phyloP scores from a whole-genome alignment of 2,113 vertebrate genomes.

The Tursiops truncatus region DNA sequence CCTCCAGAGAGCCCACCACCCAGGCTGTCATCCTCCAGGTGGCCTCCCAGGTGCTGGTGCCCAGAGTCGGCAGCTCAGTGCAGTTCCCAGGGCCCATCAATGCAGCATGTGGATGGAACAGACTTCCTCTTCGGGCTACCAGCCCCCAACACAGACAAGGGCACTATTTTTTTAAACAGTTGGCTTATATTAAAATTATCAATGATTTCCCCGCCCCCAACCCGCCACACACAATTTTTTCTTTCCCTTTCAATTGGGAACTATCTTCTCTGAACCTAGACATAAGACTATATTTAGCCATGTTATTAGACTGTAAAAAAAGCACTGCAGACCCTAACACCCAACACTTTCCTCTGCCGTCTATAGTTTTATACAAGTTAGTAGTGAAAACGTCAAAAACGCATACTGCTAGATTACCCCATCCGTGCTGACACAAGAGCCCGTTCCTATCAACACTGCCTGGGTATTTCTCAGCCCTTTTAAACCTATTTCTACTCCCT shows the following conservation, averaged over 20 bases:
- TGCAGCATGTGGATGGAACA: rapidly evolving
- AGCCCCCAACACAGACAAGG: neutral
- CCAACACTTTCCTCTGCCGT: neutral
- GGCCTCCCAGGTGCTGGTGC: neutral
- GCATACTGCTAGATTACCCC: neutral
- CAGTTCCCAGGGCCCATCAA: neutral
- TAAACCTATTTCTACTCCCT: neutral
- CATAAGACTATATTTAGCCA: neutral
- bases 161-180: neutral
- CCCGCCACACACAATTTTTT: rapidly evolving
- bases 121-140: neutral
- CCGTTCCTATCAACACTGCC: rapidly evolving
- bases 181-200: neutral
- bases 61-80: neutral
- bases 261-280: neutral
- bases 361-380: neutral
- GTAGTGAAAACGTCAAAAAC: neutral
- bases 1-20: neutral
- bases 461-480: neutral
- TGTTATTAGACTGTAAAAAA: neutral
- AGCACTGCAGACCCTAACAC: neutral
- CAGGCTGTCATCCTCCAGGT: neutral
- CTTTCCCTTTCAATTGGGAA: neutral
- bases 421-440: rapidly evolving
- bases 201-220: too few relatives aligned